phyloP scores from a whole-genome alignment of 2,888 invertebrate species.

The Pseudanteris insignis region DNA sequence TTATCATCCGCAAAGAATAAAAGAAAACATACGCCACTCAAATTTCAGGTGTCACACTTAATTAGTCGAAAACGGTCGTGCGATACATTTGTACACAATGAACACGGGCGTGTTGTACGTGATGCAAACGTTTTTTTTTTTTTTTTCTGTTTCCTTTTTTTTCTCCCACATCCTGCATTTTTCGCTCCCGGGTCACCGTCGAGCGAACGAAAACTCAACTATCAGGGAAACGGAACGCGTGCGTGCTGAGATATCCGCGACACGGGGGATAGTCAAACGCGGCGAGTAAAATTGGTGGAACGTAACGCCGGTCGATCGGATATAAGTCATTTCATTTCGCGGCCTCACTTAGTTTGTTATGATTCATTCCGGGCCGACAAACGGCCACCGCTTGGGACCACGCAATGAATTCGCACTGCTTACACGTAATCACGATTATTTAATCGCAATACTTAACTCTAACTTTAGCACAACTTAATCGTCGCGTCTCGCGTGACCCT shows the following conservation, averaged over 20 bases:
- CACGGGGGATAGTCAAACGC: slow-evolving; percentile 33
- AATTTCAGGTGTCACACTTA: too few relatives aligned
- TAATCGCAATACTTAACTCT: neutral
- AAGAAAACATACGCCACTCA: too few relatives aligned
- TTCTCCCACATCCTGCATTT: too few relatives aligned
- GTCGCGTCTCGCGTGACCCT: neutral
- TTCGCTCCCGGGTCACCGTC: slow-evolving; percentile 28
- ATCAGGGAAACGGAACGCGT: too few relatives aligned
- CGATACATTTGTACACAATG: too few relatives aligned
- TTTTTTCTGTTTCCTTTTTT: too few relatives aligned
- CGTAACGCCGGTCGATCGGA: slow-evolving; percentile 38
- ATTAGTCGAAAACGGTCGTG: too few relatives aligned
- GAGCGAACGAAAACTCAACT: neutral
- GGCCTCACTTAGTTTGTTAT: slow-evolving; percentile 56
- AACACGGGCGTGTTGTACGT: too few relatives aligned
- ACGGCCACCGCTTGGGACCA: slow-evolving; percentile 41
- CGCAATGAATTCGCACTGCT: slow-evolving; percentile 50
- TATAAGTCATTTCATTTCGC: slow-evolving; percentile 55
- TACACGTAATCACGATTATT: slow-evolving; percentile 48
- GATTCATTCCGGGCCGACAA: slow-evolving; percentile 51
- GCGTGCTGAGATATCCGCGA: too few relatives aligned
- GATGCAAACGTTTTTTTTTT: too few relatives aligned
- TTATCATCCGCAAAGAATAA: too few relatives aligned
- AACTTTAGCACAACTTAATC: neutral
- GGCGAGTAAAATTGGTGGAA: slow-evolving; percentile 26